These are phyloP conservation scores for Drosophila basisetae DNA, from an alignment of 2,888 invertebrate species.

Conservation along the genomic window DNA sequence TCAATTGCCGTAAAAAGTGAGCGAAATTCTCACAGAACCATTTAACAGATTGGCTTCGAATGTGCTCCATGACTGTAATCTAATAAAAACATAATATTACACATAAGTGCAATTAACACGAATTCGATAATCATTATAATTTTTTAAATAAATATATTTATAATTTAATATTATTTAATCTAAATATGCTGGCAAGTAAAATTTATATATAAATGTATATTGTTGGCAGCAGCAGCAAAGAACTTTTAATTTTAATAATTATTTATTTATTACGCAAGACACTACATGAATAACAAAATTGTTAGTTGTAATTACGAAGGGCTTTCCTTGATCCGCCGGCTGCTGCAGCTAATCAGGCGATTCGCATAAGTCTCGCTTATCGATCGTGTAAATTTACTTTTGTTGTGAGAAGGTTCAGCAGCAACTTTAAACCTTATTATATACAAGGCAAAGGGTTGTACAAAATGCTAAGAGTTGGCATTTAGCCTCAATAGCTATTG, in stretches of 20 bases:
- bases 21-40: not conserved
- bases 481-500: not conserved
- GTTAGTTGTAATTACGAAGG: not conserved
- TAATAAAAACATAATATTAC: not conserved
- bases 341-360: not conserved
- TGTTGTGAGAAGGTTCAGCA: not conserved
- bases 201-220: no score
- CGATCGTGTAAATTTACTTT: no score
- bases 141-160: not conserved
- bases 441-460: not conserved
- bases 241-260: not conserved
- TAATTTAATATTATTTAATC: not conserved
- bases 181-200: no score
- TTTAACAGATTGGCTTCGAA: slow-evolving; percentile 11
- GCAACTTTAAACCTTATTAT: not conserved
- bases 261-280: not conserved
- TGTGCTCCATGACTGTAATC: no score
- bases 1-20: slow-evolving; percentile 30
- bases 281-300: not conserved
- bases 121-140: not conserved
- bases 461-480: not conserved
- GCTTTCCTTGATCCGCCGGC: not conserved
- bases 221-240: not conserved
- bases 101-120: rapidly evolving
- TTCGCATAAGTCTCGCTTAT: not conserved